Percentiles rank a stretch among this genome's conserved stretches.
These are phyloP conservation scores for Homarus americanus DNA, from an alignment of 1,140 invertebrate species.

Conservation along the genomic window DNA sequence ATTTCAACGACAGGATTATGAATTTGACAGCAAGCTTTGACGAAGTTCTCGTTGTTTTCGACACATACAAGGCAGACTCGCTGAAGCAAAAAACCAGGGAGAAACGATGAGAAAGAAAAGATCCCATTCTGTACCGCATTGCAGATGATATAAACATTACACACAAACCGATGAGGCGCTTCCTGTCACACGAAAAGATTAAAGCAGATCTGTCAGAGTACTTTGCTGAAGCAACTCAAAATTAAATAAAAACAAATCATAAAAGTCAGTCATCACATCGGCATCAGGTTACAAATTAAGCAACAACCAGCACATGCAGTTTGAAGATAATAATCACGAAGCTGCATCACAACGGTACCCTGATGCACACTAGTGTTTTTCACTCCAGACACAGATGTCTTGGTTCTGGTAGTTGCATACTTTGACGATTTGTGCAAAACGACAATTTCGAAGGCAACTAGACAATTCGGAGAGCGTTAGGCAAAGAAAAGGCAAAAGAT, in stretches of 20 bases:
- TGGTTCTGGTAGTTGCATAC: constrained; percentile 36
- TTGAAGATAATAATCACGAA: constrained; percentile 43
- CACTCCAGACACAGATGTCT: constrained; percentile 43
- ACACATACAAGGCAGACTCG: constrained; percentile 14
- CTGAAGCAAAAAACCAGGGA: constrained; percentile 22
- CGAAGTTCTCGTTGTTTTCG: constrained; percentile 11
- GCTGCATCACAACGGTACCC: too few relatives aligned
- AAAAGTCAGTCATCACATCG: constrained; percentile 27
- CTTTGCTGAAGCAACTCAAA: constrained; percentile 2
- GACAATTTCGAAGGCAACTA: constrained; percentile 23
- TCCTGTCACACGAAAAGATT: constrained; percentile 34
- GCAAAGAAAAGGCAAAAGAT: too few relatives aligned
- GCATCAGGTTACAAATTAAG: constrained; percentile 18
- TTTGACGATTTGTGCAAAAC: constrained; percentile 4
- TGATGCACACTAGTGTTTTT: constrained; percentile 50
- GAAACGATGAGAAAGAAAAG: constrained; percentile 30
- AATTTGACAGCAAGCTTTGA: background rate
- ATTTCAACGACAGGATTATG: constrained; percentile 39
- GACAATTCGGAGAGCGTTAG: background rate
- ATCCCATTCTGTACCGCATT: constrained; percentile 18
- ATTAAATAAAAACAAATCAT: too few relatives aligned
- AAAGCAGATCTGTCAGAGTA: constrained; percentile 30
- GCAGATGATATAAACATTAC: constrained; percentile 12
- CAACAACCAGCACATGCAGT: constrained; percentile 8
- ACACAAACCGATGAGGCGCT: constrained; percentile 20